Evolutionary conservation across 2,888 invertebrate genomes (phyloP).

Genomic region (Hololepta plana): DNA sequence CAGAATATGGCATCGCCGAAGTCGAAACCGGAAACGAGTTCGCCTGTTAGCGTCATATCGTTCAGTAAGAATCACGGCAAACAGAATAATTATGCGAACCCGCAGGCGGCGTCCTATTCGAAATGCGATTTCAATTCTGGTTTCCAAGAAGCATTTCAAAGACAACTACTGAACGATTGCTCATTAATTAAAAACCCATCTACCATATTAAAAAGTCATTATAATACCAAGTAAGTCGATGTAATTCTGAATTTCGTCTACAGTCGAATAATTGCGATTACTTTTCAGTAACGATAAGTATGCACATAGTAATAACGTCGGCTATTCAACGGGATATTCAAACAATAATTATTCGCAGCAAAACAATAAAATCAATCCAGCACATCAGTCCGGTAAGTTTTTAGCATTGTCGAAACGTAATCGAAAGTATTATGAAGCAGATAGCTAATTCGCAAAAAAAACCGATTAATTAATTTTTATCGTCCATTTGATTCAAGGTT

Average conservation of each 20-base stretch:
- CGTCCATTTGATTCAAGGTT: constrained; percentile 12
- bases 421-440: too few relatives aligned
- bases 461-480: too few relatives aligned
- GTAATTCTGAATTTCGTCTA: too few relatives aligned
- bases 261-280: too few relatives aligned
- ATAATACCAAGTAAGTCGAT: too few relatives aligned
- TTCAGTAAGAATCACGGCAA: constrained; percentile 19
- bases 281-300: too few relatives aligned
- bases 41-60: constrained; percentile 25
- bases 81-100: neutral
- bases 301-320: too few relatives aligned
- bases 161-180: constrained; percentile 21
- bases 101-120: constrained; percentile 7
- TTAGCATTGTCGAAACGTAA: too few relatives aligned
- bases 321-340: too few relatives aligned
- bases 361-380: too few relatives aligned
- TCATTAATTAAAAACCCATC: too few relatives aligned
- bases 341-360: constrained; percentile 17
- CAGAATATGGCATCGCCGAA: constrained; percentile 26
- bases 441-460: too few relatives aligned
- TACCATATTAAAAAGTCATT: constrained; percentile 21
- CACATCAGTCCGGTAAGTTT: constrained; percentile 15
- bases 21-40: constrained; percentile 14
- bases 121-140: constrained; percentile 13
- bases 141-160: constrained; percentile 26